Base-by-base conservation (phyloP, 2,888 invertebrate species). In the Formica aserva region DNA sequence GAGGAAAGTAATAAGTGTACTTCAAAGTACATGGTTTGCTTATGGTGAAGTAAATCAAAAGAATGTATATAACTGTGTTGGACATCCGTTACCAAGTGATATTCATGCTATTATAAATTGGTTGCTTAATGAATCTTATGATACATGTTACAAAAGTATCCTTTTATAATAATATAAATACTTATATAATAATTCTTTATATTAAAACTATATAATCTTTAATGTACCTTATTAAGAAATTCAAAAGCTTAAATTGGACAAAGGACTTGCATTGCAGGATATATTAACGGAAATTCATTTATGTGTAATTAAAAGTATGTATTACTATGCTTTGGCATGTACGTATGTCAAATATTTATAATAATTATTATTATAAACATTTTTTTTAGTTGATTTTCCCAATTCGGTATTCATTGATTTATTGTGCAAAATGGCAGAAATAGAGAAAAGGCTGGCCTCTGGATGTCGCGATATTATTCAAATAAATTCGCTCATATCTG, bases 1-100 rank as follows among this genome's bases (percentile, higher is more conserved):
- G 99, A 96, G 99, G 89, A 98, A 98, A 95, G 98, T 99, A 0
- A 95, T 99, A 32, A 99, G 99, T 95, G 98, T 99, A 32, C 95
- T 99, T 72, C 99, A 99, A 95, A 98, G 99, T 95, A 98, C 99
- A 15, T 98, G 98, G 95, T 97, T 99, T 95, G 99, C 99, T 1
- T 98, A 97, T 95, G 97, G 97, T 89, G 95, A 96, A 88, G 98
- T 99, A 48, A 98, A 97, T 38, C 99, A 99, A 95, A 97, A 98
- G 89, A 97, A 97, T 94, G 99, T 98, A 3, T 99, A 99, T 95
- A 97, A 97, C 1, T 99, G 99, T 95, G 99, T 99, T 45, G 99
- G 99, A 0, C 99, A 99, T 95, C 99, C 99, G 2, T 95, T 98
- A 29, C 97, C 98, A 78, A 96, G 96, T 45, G 99, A 99, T 94